Base-by-base conservation (phyloP, 2,888 invertebrate species). In the Geotrupes spiniger region DNA sequence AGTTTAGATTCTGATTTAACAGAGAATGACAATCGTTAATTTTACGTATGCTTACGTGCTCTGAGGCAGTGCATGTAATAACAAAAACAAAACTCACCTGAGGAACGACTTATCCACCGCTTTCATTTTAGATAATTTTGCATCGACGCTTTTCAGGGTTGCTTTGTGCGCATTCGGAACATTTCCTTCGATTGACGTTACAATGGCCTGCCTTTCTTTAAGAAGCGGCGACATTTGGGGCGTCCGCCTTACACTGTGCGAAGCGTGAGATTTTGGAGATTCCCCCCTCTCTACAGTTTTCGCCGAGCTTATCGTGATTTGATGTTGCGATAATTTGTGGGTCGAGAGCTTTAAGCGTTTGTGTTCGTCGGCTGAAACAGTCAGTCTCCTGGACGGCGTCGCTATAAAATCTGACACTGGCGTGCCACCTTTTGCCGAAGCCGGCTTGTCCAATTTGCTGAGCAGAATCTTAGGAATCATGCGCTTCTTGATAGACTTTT, bases 401-500 rank as follows among this genome's bases (percentile, higher is more conserved):
- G 44, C 29, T 9, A 45, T 45, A 5, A 41, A 42, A 9, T 42
- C 49, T 1, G 31, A 27, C 10, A 37, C 17, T 10, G 37, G 38
- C 21, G 21, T 21, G 2, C 33, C 36, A 1, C 15, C 25, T 38
- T 43, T 42, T 27, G 11, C 29, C 5, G 39, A 16, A 33, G n/a
- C 28, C 11, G 15, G 26, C 10, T 42, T 42, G 15, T 42, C 47
- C 16, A 36, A 37, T 29, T 47, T 47, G 10, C 37, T 40, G 6
- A 46, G 36, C 5, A 46, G 26, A 46, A 46, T 36, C 29, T 45
- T 50, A 3, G 49, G 49, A 37, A 50, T 36, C 2, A 46, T 29
- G 36, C 41, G 44, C 15, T 46, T 50, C 51, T 51, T 52, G 2
- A 33, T 6, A 6, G 36, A 27, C 26, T 51, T 52, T 16, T 57